Percentiles rank a stretch among this genome's conserved stretches.
Evolutionary conservation across 2,888 invertebrate genomes (phyloP).

Genomic region (Cylloceria caligata): DNA sequence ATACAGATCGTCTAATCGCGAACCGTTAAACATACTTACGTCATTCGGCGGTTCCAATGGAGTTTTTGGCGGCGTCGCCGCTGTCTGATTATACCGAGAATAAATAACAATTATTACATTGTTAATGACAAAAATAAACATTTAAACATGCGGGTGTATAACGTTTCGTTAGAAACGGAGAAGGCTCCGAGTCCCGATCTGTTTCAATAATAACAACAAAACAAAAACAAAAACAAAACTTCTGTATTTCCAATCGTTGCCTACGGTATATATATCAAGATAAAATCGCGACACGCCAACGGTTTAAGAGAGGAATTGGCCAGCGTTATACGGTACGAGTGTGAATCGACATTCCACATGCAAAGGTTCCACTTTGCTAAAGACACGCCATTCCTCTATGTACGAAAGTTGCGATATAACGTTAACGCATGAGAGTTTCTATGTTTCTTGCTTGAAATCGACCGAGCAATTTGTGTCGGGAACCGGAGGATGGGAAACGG

Average conservation of each 20-base stretch:
- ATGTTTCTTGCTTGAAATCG: slow-evolving; percentile 23
- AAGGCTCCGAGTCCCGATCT: too few relatives aligned
- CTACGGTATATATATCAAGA: too few relatives aligned
- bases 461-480: slow-evolving; percentile 60
- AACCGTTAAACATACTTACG: slow-evolving; percentile 79
- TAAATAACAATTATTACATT: slow-evolving; percentile 79
- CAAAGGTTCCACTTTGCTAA: slow-evolving; percentile 63
- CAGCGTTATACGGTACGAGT: not conserved
- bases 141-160: slow-evolving; percentile 43
- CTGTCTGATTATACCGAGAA: slow-evolving; percentile 76
- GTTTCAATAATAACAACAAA: too few relatives aligned
- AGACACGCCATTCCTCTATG: slow-evolving; percentile 54
- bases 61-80: slow-evolving; percentile 80
- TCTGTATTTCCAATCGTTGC: too few relatives aligned
- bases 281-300: not conserved
- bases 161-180: too few relatives aligned
- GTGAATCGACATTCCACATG: slow-evolving; percentile 74
- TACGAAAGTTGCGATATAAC: slow-evolving; percentile 36
- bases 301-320: not conserved
- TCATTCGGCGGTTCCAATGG: slow-evolving; percentile 79
- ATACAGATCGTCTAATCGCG: slow-evolving; percentile 21
- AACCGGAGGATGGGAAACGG: slow-evolving; percentile 23
- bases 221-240: too few relatives aligned
- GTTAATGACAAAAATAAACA: slow-evolving; percentile 75
- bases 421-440: slow-evolving; percentile 23